Evolutionary conservation across 53 echinoderm and acorn worm genomes (phyloP).

Genomic region (Patiria pectinifera): DNA sequence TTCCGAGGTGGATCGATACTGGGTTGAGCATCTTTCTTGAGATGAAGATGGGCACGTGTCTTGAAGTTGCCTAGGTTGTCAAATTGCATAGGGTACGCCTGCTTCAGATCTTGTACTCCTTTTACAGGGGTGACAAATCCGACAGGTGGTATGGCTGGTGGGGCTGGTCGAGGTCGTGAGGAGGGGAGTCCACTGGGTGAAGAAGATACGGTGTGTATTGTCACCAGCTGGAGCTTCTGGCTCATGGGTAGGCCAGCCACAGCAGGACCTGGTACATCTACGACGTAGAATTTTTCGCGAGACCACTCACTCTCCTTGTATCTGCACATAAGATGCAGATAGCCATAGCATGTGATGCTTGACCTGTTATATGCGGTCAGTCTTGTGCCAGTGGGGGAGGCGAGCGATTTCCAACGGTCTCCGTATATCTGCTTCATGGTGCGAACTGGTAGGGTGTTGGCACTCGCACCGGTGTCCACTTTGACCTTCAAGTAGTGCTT

Average conservation of each 20-base stretch:
- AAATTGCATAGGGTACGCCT: slow-evolving; percentile 63
- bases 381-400: slow-evolving; percentile 28
- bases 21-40: slow-evolving; percentile 67
- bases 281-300: slow-evolving; percentile 63
- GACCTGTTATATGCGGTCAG: slow-evolving; percentile 72
- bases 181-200: too few species aligned
- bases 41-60: slow-evolving; percentile 50
- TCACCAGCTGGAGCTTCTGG: slow-evolving; percentile 59
- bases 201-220: slow-evolving; percentile 40
- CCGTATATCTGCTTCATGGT: slow-evolving; percentile 65
- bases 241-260: slow-evolving; percentile 70
- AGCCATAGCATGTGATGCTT: slow-evolving; percentile 48
- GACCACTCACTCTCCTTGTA: slow-evolving; percentile 50
- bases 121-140: background rate
- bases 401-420: slow-evolving; percentile 44
- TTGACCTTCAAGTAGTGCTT: slow-evolving; percentile 61
- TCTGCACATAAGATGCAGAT: slow-evolving; percentile 52
- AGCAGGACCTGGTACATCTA: slow-evolving; percentile 73
- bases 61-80: slow-evolving; percentile 72
- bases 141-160: background rate
- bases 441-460: slow-evolving; percentile 22
- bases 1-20: background rate
- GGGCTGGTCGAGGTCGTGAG: too few species aligned
- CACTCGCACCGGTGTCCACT: slow-evolving; percentile 75
- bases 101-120: slow-evolving; percentile 13